Evolutionary conservation across 1,140 invertebrate genomes (phyloP).

Genomic region (Druon quercuslanigerum): DNA sequence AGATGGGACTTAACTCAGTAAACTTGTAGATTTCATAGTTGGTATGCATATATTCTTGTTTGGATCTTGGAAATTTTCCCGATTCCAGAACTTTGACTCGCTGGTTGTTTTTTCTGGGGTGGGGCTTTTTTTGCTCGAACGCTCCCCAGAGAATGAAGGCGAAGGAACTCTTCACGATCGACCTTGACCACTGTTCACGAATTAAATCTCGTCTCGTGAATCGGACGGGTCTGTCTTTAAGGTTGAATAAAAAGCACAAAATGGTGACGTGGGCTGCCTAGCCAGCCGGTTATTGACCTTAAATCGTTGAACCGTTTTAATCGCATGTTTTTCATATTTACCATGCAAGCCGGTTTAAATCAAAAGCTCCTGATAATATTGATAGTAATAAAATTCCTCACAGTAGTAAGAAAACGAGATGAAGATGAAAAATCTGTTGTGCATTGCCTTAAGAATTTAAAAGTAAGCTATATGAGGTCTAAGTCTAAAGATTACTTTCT

Average conservation of each 20-base stretch:
- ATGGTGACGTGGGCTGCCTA: not conserved
- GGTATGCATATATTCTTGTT: not conserved
- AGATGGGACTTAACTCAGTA: not conserved
- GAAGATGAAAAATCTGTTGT: too few species aligned
- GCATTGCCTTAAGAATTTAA: too few species aligned
- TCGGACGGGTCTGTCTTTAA: not conserved
- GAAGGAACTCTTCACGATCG: not conserved
- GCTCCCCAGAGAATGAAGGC: not conserved
- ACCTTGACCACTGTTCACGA: conserved; percentile 5
- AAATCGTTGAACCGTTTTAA: not conserved
- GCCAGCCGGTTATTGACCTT: not conserved
- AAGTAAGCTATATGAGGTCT: not conserved
- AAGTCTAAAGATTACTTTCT: not conserved
- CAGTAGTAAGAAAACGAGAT: too few species aligned
- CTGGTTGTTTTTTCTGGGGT: too few species aligned
- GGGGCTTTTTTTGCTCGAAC: not conserved
- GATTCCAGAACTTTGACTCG: not conserved
- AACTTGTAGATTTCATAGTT: conserved; percentile 1
- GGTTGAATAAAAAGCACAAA: not conserved
- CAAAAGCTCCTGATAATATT: not conserved
- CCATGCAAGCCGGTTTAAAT: not conserved
- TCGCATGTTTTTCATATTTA: not conserved
- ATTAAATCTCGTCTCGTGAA: not conserved
- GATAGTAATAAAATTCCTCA: too few species aligned
- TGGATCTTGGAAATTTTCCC: conserved; percentile 4